Base-by-base conservation (phyloP, 1,140 invertebrate genomes). In the Portunus trituberculatus region DNA sequence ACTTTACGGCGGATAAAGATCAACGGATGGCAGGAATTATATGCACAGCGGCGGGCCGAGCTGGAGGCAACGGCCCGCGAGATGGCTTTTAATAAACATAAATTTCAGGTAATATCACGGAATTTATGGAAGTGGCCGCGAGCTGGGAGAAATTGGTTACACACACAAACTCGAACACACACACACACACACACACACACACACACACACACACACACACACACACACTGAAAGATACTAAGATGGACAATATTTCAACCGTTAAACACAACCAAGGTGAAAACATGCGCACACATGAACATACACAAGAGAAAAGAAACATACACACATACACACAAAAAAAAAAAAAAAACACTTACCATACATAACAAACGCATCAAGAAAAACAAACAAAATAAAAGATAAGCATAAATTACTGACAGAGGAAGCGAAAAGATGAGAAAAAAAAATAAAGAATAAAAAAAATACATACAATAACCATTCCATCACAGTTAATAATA, bases 101-200 rank as follows among this genome's bases (percentile, higher is more conserved):
- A n/a, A 76, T 76, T n/a, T 76, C 20, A 25, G 67, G 67, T 76
- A 76, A 76, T 76, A 76, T 76, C 67, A 76, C 12, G 67, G 25
- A 76, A 76, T 76, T 76, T 76, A 76, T 25, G 67, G 6, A n/a
- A 7, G n/a, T 76, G 67, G 67, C 67, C 67, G 67, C 67, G 12
- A n/a, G 67, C 67, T 20, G 67, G 67, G 16, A 76, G 67, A 76
- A n/a, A n/a, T 76, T 25, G 16, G 67, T n/a, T 7, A 76, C 67
- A 76, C 67, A n/a, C 67, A 76, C 67, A 76, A 8, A 76, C 67
- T n/a, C 67, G n/a, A 8, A 76, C 67, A 76, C 67, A 76, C 67
- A 76, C 67, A 76, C 67, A 76, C 67, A 76, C 67, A 76, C 67
- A 76, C 67, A 76, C 67, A 76, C 67, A 76, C 67, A 76, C 67